Base-by-base conservation (phyloP, 2,888 invertebrate species). In the Scaptomyza cyrtandrae region DNA sequence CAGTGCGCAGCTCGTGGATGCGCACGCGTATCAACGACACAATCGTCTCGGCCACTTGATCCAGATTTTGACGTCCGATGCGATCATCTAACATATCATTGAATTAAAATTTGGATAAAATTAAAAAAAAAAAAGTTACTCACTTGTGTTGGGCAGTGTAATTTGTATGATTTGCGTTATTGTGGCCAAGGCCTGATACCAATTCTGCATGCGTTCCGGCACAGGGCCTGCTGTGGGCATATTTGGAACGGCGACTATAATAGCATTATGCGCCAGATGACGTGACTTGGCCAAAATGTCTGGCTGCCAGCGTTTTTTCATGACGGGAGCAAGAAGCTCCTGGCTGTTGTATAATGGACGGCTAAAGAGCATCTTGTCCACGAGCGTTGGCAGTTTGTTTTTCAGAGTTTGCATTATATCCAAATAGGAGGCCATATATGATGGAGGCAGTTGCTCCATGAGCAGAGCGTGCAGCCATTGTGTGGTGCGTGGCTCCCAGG, bases 381-480 rank as follows among this genome's bases (percentile, higher is more conserved):
- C 93, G 29, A 96, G 93, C 16, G 93, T 93, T 0, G 97, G 96
- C 63, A 96, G 92, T 93, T 96, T 95, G 11, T 93, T 91, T 89
- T 94, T 94, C 16, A 96, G 89, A 0, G 95, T 95, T 93, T 96
- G 96, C 74, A 97, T 91, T 52, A 96, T 95, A 86, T 97, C 96
- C 16, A 97, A 92, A 91, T 97, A 97, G 7, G 94, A 94, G 0
- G 94, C 94, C 76, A 97, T 93, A 88, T 95, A 95, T 6, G 93
- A 93, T 16, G 93, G 93, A 53, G 94, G 94, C 48, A 96, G 91
- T 82, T 94, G 93, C 70, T 96, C 96, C 76, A 96, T 93, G 7
- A 97, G 90, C 10, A 95, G 90, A 44, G 93, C 92, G 90, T 97
- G 97, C 35, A 97, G 90, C 97, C 97, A 97, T 77, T 96, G 96